phyloP scores from a whole-genome alignment of 2,888 invertebrate species.

The Chirona hameri region DNA sequence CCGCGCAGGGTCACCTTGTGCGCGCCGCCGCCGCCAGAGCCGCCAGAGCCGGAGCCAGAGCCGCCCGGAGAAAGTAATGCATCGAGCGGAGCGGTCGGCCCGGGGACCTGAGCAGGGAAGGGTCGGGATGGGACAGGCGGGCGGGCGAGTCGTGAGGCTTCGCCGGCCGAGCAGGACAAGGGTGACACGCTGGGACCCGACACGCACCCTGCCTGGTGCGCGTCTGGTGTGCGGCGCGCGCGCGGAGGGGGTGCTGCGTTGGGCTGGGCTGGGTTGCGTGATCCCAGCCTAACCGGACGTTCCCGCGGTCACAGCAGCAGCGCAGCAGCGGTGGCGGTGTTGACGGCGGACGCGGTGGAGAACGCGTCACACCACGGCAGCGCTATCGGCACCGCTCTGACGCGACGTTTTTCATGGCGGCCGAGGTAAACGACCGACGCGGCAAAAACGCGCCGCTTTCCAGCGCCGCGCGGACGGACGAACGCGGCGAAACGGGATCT shows the following conservation, averaged over 20 bases:
- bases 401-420: background rate
- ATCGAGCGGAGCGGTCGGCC: background rate
- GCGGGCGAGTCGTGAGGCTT: no score
- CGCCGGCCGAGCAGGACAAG: no score
- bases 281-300: background rate
- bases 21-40: no score
- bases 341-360: background rate
- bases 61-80: constrained; percentile 5
- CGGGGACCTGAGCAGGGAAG: background rate
- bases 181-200: no score
- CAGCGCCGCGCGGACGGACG: background rate
- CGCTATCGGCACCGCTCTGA: background rate
- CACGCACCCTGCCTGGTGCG: no score
- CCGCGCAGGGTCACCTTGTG: constrained; percentile 7
- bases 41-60: background rate
- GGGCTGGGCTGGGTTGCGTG: background rate
- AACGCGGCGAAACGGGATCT: background rate
- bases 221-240: no score
- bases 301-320: background rate
- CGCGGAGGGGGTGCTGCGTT: background rate
- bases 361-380: background rate
- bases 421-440: constrained; percentile 25
- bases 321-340: background rate
- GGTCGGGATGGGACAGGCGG: no score
- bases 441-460: background rate